These are phyloP conservation scores for Protodeltote pygarga DNA, from an alignment of 2,888 invertebrate genomes.

Conservation along the genomic window DNA sequence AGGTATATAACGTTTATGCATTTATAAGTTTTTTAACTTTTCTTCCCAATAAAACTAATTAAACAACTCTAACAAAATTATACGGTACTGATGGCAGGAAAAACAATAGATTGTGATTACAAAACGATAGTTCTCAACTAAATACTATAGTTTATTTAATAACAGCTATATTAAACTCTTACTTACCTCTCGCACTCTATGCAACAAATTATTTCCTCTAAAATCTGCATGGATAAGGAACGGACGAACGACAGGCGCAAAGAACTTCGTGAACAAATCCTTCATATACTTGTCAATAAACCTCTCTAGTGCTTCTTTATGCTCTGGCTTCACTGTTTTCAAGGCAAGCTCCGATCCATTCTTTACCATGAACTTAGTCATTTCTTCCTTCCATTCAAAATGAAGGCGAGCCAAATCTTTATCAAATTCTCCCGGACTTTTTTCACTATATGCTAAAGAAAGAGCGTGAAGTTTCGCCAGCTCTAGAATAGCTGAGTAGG, in stretches of 20 bases:
- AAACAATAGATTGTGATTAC: no score
- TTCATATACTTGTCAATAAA: no score
- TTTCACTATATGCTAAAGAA: slow-evolving; percentile 50
- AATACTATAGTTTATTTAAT: no score
- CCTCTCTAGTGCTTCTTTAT: not conserved
- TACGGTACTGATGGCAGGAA: no score
- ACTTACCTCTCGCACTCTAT: slow-evolving; percentile 14
- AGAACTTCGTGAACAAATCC: no score
- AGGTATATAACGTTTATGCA: no score
- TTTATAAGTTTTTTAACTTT: no score
- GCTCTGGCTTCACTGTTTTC: not conserved
- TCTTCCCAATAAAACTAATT: no score
- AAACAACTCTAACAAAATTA: no score
- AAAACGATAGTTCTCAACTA: no score
- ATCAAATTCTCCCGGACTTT: slow-evolving; percentile 45
- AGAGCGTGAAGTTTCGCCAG: slow-evolving; percentile 56
- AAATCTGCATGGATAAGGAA: slow-evolving; percentile 8
- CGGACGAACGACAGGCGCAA: no score
- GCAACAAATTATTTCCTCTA: slow-evolving; percentile 8
- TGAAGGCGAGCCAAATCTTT: not conserved
- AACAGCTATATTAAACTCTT: no score
- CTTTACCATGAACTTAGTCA: not conserved
- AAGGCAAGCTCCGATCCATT: not conserved
- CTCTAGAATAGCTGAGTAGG: slow-evolving; percentile 37
- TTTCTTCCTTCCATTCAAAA: not conserved